Conservation (phyloP, 2,888 invertebrate species). For the Pollenia labialis region DNA sequence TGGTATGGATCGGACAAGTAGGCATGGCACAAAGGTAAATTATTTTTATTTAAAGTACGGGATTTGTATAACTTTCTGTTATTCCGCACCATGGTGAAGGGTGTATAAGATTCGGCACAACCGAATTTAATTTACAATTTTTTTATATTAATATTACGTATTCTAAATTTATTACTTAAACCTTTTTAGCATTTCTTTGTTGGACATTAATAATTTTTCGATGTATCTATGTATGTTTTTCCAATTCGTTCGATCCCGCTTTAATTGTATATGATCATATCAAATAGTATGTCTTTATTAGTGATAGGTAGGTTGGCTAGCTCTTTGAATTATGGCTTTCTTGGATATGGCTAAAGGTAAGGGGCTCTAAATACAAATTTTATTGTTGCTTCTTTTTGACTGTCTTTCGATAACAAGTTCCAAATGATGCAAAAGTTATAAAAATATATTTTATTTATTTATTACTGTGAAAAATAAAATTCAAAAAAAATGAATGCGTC, state of each 20-base stretch:
- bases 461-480: conserved; percentile 60
- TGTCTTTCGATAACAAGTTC: conserved; percentile 62
- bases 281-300: conserved; percentile 74
- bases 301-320: conserved; percentile 40
- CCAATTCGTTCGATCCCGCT: conserved; percentile 60
- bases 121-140: too few species aligned
- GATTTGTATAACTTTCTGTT: too few species aligned
- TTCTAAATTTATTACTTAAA: neutral
- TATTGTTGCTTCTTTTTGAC: conserved; percentile 25
- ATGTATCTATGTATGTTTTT: neutral
- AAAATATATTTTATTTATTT: conserved; percentile 69
- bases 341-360: neutral
- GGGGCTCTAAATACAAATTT: conserved; percentile 23
- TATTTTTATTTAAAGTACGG: too few species aligned
- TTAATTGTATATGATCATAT: conserved; percentile 51
- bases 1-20: too few species aligned
- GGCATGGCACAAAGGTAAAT: too few species aligned
- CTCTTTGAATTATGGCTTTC: neutral
- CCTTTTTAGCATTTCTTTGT: conserved; percentile 15
- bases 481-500: conserved; percentile 6
- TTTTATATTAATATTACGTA: neutral
- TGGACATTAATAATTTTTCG: conserved; percentile 5
- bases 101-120: too few species aligned
- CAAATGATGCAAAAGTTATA: conserved; percentile 63
- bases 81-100: too few species aligned